Conservation (phyloP, 2,797 vertebrate species). For the Mus caroli region DNA sequence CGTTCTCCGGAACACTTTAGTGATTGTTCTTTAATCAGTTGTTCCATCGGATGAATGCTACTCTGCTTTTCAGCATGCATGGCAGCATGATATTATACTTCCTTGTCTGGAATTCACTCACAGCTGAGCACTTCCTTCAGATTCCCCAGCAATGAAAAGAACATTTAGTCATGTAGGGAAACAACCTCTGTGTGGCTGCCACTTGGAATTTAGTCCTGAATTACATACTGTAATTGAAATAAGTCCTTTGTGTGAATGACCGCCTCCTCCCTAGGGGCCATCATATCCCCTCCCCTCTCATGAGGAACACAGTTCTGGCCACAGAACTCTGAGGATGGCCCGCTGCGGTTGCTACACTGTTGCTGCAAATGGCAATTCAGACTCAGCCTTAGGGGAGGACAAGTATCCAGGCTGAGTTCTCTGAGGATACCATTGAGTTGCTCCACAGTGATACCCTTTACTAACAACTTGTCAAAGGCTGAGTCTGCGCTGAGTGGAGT, state of each 20-base stretch:
- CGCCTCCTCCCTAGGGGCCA: neutral
- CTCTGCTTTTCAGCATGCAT: conserved; percentile 44
- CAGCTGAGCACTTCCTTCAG: conserved; percentile 38
- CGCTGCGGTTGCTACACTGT: neutral
- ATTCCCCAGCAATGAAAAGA: conserved; percentile 52
- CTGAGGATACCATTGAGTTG: neutral
- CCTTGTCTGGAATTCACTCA: conserved; percentile 29
- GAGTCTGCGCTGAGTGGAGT: neutral
- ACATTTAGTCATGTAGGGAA: conserved; percentile 36
- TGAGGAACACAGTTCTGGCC: neutral
- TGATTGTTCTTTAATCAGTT: conserved; percentile 80
- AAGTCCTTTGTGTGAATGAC: neutral
- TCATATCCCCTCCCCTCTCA: neutral
- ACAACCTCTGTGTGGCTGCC: conserved; percentile 18
- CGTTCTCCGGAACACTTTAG: conserved; percentile 74
- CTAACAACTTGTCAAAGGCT: neutral
- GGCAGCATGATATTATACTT: neutral
- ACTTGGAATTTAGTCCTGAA: conserved; percentile 38
- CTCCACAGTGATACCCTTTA: conserved; percentile 11
- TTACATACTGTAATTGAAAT: conserved; percentile 49
- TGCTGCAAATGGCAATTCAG: neutral
- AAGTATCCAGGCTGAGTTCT: neutral
- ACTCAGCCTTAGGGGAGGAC: neutral
- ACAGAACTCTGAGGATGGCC: neutral
- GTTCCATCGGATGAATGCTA: conserved; percentile 42